phyloP scores from a whole-genome alignment of 2,113 vertebrate species.

The Monopterus albus region DNA sequence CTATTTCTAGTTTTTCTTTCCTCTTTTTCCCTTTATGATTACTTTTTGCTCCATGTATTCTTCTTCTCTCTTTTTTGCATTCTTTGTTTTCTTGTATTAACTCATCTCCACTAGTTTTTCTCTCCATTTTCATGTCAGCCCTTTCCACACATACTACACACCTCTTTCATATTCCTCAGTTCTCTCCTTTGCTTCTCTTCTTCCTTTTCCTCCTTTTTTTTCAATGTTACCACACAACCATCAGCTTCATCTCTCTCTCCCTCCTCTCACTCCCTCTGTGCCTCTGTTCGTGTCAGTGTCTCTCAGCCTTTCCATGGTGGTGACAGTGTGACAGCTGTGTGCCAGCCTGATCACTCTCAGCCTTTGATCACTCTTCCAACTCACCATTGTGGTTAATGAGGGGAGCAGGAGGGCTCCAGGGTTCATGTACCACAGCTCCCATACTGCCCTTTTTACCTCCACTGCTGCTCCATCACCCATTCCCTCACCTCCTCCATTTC shows the following conservation, averaged over 20 bases:
- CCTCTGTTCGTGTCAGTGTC: conserved; percentile 25
- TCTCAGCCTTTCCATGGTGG: conserved; percentile 36
- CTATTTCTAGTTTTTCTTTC: no score
- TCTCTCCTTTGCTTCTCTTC: background rate
- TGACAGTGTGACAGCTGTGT: conserved; percentile 69
- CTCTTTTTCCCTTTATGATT: no score
- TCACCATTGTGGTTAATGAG: conserved; percentile 70
- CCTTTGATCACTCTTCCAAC: conserved; percentile 67
- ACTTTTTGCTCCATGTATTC: no score
- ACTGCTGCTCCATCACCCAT: conserved; percentile 7
- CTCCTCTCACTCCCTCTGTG: background rate
- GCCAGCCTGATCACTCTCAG: conserved; percentile 34
- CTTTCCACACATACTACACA: no score
- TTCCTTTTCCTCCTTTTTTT: background rate
- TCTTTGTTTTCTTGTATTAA: no score
- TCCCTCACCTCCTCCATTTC: background rate
- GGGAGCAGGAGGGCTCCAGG: conserved; percentile 42
- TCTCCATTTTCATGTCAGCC: background rate
- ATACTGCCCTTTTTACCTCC: conserved; percentile 27
- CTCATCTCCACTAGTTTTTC: background rate
- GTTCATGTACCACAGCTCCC: conserved; percentile 11
- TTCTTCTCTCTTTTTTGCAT: no score
- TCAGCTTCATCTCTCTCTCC: conserved; percentile 2
- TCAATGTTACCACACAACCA: background rate
- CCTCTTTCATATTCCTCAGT: background rate